Evolutionary conservation across 2,797 vertebrate species (phyloP), one percentile per base, ranked within the genome.

Genomic region (Neosilurus mollespiculum): DNA sequence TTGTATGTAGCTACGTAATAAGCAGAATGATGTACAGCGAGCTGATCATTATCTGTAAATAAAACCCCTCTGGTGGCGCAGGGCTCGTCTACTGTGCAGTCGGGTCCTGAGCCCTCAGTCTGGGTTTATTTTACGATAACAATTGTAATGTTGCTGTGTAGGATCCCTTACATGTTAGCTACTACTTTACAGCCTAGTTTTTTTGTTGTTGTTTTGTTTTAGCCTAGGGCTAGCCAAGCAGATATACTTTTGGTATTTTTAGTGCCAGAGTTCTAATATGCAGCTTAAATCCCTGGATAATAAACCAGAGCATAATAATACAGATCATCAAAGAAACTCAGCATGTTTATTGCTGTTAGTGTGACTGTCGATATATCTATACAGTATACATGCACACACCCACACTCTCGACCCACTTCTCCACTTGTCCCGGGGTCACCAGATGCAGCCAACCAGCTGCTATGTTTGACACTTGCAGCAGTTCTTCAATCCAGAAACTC

Each of bases 361-460:
- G 43, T 26, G 59, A 65, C 34, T 58, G 51, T 67, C 24, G 56
- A 16, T 59, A 64, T 56, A 24, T 69, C 59, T 62, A 26, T 61
- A 34, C 71, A 26, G 59, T 62, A 26, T 61, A 34, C 71, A 22
- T 82, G 79, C 86, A 20, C 16, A 56, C 16, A 2, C 30, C 20
- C 20, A n/a, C 73, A 77, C 34, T 20, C 30, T 61, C 22, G 5
- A 61, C 54, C 56, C 61, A 88, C 83, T 87, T 86, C 67, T 86
- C 54, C 79, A 79, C 83, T 89, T 83, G 85, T 87, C 79, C 85
- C 78, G 56, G 81, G 82, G 83, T 89, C 84, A 88, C 70, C 69
- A 88, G 64, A 79, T 89, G 80, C 87, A 89, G 81, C 88, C 67
- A n/a, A 91, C 84, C 89, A 91, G 90, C 89, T 91, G 89, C 82